phyloP scores from a whole-genome alignment of 2,797 vertebrate genomes.

The Centroberyx gerrardi region DNA sequence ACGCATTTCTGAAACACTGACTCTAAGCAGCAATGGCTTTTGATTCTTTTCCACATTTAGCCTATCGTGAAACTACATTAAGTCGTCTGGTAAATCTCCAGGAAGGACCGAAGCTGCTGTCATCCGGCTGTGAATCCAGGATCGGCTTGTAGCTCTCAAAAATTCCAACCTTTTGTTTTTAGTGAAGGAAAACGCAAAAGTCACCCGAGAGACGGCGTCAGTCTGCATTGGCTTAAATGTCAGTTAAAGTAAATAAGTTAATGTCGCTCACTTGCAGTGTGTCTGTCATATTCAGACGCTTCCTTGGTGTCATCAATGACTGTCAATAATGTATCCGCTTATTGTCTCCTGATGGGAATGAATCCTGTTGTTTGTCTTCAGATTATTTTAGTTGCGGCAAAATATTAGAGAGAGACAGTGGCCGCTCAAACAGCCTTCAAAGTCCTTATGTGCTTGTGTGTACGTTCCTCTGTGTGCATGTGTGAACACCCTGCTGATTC shows the following conservation, averaged over 20 bases:
- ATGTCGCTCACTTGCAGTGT: neutral
- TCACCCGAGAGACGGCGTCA: neutral
- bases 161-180: neutral
- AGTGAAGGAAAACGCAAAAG: neutral
- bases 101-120: neutral
- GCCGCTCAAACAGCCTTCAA: neutral
- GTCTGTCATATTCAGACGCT: neutral
- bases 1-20: conserved; percentile 10
- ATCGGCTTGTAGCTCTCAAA: neutral
- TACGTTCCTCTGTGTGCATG: conserved; percentile 6
- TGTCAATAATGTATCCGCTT: neutral
- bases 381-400: neutral
- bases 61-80: too few relatives aligned
- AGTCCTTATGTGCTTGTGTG: conserved; percentile 1
- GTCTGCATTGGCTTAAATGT: neutral
- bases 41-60: neutral
- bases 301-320: neutral
- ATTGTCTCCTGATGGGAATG: neutral
- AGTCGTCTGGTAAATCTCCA: too few relatives aligned
- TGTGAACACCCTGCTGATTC: conserved; percentile 32
- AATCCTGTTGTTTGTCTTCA: neutral
- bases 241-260: neutral
- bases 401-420: neutral
- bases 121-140: neutral
- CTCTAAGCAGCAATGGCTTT: neutral